Evolutionary conservation across 2,888 invertebrate species (phyloP), one percentile per base, ranked within the genome.

Genomic region (Cephonodes hylas): DNA sequence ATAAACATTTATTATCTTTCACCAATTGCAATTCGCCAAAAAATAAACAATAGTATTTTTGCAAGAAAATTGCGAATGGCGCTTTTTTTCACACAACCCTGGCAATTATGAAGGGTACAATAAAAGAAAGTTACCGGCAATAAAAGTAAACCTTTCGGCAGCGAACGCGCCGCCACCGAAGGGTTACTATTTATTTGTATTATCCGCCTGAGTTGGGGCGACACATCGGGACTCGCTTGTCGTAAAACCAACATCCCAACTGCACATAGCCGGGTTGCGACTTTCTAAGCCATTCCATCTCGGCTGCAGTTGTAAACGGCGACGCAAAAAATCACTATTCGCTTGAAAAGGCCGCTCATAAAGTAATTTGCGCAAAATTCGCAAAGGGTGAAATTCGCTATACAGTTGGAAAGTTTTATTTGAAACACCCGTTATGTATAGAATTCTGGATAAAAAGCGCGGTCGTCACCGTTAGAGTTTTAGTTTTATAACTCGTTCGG

Each of bases 301-400:
- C 78, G 70, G 27, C 65, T 80, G 77, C 81, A 81, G 81, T 87
- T 86, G 84, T 87, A 87, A 88, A 87, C 79, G 78, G 77, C 73
- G 69, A 71, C 68, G 66, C 67, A 88, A 88, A 89, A 87, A 85
- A 74, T 74, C 69, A 69, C 76, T 79, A 77, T 79, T 80, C 75
- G 64, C 74, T 73, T 84, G 83, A 76, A 84, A 85, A 76, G 71
- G 76, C 74, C 74, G 78, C 87, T 86, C 89, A 89, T 91, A 91
- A 91, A 92, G 86, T 88, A 89, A 91, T 92, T 91, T 91, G 89
- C 89, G 81, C 87, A 91, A 89, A 38, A 88, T 89, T 91, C 83
- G 92, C 92, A 90, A 91, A 86, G 90, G 91, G 89, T 91, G 70
- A 87, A 77, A 81, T 81, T 72, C 73, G 79, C 79, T 76, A 81